Conservation (phyloP, 2,888 invertebrate species). For the Leuctra nigra region DNA sequence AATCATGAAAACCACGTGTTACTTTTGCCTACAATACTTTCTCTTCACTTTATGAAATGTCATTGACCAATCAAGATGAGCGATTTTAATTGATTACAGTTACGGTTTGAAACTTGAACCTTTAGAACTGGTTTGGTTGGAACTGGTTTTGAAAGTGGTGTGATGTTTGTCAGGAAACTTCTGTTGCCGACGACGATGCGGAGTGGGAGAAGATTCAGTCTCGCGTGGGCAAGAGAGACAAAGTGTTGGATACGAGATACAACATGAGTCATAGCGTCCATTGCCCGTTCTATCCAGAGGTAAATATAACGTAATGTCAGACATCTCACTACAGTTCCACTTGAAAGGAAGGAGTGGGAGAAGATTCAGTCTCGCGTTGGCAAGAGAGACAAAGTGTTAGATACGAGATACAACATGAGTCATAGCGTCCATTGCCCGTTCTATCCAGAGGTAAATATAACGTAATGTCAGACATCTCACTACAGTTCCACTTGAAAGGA, state of each 20-base stretch:
- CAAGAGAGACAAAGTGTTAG: conserved; percentile 78
- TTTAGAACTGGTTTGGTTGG: too few species aligned
- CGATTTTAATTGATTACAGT: too few species aligned
- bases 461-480: too few species aligned
- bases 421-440: conserved; percentile 96
- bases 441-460: conserved; percentile 72
- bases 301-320: too few species aligned
- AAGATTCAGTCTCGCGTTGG: conserved; percentile 82
- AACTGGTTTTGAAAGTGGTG: too few species aligned
- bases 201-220: conserved; percentile 94
- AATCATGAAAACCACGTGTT: too few species aligned
- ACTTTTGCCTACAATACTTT: too few species aligned
- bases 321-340: too few species aligned
- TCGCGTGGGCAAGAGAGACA: conserved; percentile 78
- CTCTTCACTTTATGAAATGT: too few species aligned
- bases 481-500: too few species aligned
- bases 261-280: conserved; percentile 95
- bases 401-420: conserved; percentile 89
- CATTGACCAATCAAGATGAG: too few species aligned
- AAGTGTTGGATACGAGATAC: conserved; percentile 83
- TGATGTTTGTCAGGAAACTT: conserved; percentile 40
- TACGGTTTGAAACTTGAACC: too few species aligned
- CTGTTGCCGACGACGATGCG: conserved; percentile 66
- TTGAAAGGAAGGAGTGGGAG: conserved; percentile 96
- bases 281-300: conserved; percentile 90